phyloP scores from a whole-genome alignment of 53 echinoderm and acorn worm species.

The Arbacia lixula region DNA sequence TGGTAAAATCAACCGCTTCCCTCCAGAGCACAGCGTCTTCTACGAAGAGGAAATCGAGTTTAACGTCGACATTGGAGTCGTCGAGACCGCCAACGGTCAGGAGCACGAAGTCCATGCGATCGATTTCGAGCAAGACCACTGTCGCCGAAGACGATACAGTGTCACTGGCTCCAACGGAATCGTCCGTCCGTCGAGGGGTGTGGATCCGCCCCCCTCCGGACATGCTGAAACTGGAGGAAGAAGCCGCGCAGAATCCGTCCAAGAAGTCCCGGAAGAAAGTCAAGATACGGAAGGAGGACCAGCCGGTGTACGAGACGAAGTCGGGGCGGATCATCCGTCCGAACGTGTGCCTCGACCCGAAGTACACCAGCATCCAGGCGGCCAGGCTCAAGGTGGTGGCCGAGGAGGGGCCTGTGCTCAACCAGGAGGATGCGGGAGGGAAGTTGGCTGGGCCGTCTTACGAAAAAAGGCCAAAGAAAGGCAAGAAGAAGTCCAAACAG shows the following conservation, averaged over 20 bases:
- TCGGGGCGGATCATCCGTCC: constrained; percentile 58
- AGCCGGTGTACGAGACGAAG: constrained; percentile 47
- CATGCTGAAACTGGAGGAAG: constrained; percentile 28
- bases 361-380: constrained; percentile 31
- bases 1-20: constrained; percentile 11
- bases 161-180: constrained; percentile 12
- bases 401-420: neutral
- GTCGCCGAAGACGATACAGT: constrained; percentile 20
- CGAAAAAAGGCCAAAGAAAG: neutral
- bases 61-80: neutral
- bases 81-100: neutral
- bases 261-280: constrained; percentile 7
- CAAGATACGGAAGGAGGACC: constrained; percentile 43
- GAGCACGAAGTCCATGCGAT: constrained; percentile 26
- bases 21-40: constrained; percentile 6
- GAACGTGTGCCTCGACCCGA: constrained; percentile 16
- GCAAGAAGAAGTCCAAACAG: constrained; percentile 8
- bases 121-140: neutral
- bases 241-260: neutral
- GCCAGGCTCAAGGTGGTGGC: constrained; percentile 15
- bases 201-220: constrained; percentile 56
- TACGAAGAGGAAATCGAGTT: constrained; percentile 30
- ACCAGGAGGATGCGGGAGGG: neutral
- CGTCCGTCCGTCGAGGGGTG: neutral
- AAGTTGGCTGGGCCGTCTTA: constrained; percentile 10